Conservation (phyloP, 92 coral and sea anemone genomes). For the Chrysogorgia sp. region DNA sequence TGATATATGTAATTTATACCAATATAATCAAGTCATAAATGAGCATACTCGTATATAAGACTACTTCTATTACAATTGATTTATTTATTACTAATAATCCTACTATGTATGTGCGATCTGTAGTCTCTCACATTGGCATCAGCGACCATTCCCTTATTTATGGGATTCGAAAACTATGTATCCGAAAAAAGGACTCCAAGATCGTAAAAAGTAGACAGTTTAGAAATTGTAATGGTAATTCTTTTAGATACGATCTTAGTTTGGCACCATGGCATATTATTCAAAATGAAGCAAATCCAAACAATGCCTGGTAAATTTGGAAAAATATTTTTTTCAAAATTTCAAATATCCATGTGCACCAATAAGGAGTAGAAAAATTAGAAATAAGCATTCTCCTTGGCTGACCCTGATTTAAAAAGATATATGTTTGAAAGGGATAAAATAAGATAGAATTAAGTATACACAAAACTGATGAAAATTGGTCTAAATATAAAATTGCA, state of each 20-base stretch:
- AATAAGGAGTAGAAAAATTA: conserved; percentile 13
- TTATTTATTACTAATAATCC: conserved; percentile 35
- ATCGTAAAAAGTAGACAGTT: conserved; percentile 28
- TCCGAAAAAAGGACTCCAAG: conserved; percentile 6
- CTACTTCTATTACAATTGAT: conserved; percentile 45
- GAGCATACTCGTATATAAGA: conserved; percentile 10
- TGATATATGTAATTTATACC: too few relatives aligned
- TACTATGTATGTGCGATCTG: not conserved
- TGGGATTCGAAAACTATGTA: not conserved
- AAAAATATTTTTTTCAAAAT: conserved; percentile 11
- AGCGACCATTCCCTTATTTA: conserved; percentile 34
- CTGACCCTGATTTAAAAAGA: not conserved
- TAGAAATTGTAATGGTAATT: conserved; percentile 4
- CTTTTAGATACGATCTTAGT: conserved; percentile 2
- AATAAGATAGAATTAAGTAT: conserved; percentile 20
- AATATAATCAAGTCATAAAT: too few relatives aligned
- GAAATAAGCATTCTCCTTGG: not conserved
- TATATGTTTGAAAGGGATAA: conserved; percentile 13
- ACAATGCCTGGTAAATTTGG: conserved; percentile 31
- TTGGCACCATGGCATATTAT: conserved; percentile 25
- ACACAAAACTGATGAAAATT: conserved; percentile 24
- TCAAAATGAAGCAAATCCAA: conserved; percentile 4
- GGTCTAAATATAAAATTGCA: conserved; percentile 7
- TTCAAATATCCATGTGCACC: conserved; percentile 27
- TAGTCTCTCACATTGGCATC: conserved; percentile 8